Base-by-base conservation (phyloP, 2,113 vertebrate genomes). In the Hippocampus comes region DNA sequence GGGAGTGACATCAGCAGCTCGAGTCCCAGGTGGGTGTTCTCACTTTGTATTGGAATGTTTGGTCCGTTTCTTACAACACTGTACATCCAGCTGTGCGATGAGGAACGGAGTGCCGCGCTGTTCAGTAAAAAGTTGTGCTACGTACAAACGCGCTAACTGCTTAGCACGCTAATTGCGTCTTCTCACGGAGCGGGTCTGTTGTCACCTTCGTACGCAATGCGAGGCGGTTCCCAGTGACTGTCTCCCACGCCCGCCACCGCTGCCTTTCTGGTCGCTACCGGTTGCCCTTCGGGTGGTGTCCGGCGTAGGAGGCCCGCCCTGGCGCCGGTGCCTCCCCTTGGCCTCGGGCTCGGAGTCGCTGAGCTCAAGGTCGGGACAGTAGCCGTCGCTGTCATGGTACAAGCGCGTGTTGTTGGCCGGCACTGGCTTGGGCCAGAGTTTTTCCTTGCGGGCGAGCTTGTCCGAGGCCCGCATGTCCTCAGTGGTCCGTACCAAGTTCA, bases 301-400 rank as follows among this genome's bases (percentile, higher is more conserved):
- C 67, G 73, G 88, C 89, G 66, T 88, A 83, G 84, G 86, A 83
- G 86, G 89, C 80, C 78, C 87, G 71, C 67, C 92, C 73, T 86
- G 87, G 78, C 91, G 93, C 41, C 93, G 91, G 81, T 90, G 93
- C 76, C 89, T 93, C 63, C 93, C 95, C 80, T 94, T 95, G 38
- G 94, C 92, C 84, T 99, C 97, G 0, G 94, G 91, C 82, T 99
- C 97, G 0, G 97, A 98, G 91, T 99, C 97, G 80, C 97, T 99
- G 48, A 95, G 93, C 85, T 99, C 97, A 74, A 96, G 86, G 86
- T 99, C 97, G 0, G 97, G 97, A 80, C 96, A 98, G 89, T 99
- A 99, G 1, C 97, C 97, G 2, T 99, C 97, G 0, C 94, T 97
- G 83, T 99, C 97, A 82, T 96, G 96, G 88, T 94, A 95, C 0